These are phyloP conservation scores for Tyto alba DNA, from an alignment of 2,113 vertebrate species.

Conservation along the genomic window DNA sequence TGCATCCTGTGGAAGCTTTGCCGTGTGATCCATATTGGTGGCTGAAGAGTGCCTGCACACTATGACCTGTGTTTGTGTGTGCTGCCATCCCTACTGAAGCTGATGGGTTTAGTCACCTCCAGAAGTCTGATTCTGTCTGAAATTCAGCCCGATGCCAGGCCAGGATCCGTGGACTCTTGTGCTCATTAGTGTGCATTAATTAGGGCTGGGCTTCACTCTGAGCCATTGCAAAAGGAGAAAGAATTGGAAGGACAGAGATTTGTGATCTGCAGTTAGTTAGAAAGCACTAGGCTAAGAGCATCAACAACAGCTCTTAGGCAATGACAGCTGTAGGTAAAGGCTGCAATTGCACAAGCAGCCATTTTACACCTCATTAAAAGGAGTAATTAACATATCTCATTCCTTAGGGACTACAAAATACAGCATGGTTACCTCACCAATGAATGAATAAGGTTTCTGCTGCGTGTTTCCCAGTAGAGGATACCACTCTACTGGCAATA, in stretches of 20 bases:
- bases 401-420: neutral
- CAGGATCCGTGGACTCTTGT: neutral
- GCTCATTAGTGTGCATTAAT: neutral
- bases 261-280: neutral
- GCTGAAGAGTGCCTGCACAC: fast-evolving
- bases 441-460: neutral
- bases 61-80: neutral
- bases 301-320: neutral
- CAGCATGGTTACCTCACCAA: neutral
- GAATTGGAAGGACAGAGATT: neutral
- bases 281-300: neutral
- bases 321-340: neutral
- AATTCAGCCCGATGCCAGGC: neutral
- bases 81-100: neutral
- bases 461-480: neutral
- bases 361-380: neutral
- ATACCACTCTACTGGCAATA: neutral
- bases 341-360: fast-evolving
- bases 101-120: neutral
- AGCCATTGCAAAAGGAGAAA: neutral
- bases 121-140: neutral
- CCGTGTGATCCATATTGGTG: neutral
- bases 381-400: neutral
- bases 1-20: neutral
- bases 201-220: neutral